Percentiles rank a stretch among this genome's conserved stretches.
Evolutionary conservation across 2,888 invertebrate species (phyloP).

Genomic region (Drosophila seclusa): DNA sequence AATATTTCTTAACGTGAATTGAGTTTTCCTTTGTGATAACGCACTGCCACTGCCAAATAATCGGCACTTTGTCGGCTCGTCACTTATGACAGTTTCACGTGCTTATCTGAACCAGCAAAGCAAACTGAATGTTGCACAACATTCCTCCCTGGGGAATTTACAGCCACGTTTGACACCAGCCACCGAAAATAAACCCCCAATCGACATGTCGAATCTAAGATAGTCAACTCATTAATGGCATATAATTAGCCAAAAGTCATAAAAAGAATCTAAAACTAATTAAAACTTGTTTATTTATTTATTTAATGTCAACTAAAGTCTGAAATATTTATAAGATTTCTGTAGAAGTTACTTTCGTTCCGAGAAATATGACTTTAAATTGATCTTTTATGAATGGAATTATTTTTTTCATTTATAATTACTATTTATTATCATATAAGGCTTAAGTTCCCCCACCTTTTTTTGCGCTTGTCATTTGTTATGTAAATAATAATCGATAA

Average conservation of each 20-base stretch:
- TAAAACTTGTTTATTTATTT: too few species aligned
- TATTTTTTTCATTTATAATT: neutral
- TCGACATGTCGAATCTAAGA: neutral
- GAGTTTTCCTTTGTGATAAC: neutral
- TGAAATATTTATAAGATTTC: too few species aligned
- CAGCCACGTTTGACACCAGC: constrained; percentile 30
- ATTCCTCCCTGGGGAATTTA: constrained; percentile 49
- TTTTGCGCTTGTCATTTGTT: neutral
- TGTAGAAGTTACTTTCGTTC: too few species aligned
- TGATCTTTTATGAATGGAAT: neutral
- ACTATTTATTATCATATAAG: too few species aligned
- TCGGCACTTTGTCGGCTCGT: constrained; percentile 16
- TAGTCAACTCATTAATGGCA: neutral
- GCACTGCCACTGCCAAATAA: neutral
- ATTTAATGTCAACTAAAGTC: too few species aligned
- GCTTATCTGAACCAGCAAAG: constrained; percentile 54
- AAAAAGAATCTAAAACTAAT: too few species aligned
- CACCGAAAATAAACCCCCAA: neutral
- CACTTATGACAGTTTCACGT: constrained; percentile 37
- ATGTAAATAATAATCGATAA: neutral
- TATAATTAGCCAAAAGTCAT: constrained; percentile 1
- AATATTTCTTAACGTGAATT: neutral
- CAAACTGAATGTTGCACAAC: constrained; percentile 51
- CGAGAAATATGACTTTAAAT: neutral
- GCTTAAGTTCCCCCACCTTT: neutral